Conservation (phyloP, 2,888 invertebrate species). For the Drosophila parthenogenetica region DNA sequence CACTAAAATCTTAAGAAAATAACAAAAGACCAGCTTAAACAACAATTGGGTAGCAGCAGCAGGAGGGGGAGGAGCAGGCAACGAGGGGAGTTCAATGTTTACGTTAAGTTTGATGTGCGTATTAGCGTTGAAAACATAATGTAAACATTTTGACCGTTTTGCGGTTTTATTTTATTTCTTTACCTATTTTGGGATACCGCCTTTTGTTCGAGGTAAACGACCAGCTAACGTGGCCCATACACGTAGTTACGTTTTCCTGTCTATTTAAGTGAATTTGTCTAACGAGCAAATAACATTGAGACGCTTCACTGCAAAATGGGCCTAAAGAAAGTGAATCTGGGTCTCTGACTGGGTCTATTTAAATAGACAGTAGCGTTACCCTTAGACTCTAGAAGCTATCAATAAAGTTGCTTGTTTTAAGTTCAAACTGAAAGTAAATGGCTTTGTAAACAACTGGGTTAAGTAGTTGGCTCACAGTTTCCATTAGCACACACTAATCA, state of each 20-base stretch:
- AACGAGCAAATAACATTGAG: slow-evolving; percentile 35
- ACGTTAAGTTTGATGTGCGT: slow-evolving; percentile 54
- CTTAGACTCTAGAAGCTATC: slow-evolving; percentile 5
- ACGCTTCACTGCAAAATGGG: slow-evolving; percentile 23
- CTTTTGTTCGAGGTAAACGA: slow-evolving; percentile 43
- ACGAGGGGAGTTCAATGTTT: slow-evolving; percentile 1
- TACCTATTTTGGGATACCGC: slow-evolving; percentile 19
- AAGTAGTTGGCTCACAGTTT: not conserved
- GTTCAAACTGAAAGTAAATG: slow-evolving; percentile 17
- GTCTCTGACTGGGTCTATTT: not conserved
- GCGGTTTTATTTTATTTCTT: slow-evolving; percentile 35
- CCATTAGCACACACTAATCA: not conserved
- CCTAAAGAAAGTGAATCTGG: slow-evolving; percentile 37
- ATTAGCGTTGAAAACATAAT: slow-evolving; percentile 68
- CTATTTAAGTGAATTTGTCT: slow-evolving; percentile 42
- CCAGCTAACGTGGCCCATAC: slow-evolving; percentile 29
- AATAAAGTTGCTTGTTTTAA: slow-evolving; percentile 7
- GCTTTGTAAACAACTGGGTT: slow-evolving; percentile 6
- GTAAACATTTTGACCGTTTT: slow-evolving; percentile 72
- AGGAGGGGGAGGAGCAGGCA: not conserved
- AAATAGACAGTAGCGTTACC: slow-evolving; percentile 16
- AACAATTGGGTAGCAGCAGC: too few species aligned
- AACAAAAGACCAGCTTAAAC: slow-evolving; percentile 1
- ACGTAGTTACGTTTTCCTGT: slow-evolving; percentile 11
- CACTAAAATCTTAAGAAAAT: slow-evolving; percentile 26